These are phyloP conservation scores for Pipistrellus kuhlii DNA, from an alignment of 2,797 vertebrate genomes.

Conservation along the genomic window DNA sequence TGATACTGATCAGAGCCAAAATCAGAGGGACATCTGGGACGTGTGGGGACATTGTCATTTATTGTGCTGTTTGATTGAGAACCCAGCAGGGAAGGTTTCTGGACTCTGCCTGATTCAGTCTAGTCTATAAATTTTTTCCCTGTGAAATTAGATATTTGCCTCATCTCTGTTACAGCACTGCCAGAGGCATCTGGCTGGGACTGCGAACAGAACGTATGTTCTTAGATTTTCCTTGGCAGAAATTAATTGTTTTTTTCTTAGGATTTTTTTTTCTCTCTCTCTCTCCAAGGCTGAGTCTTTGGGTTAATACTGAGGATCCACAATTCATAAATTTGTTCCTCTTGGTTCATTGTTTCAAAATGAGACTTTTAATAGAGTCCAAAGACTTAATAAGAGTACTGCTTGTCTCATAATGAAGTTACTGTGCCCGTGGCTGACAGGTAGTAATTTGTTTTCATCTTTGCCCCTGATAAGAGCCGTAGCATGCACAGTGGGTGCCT, in stretches of 20 bases:
- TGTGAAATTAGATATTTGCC: constrained; percentile 68
- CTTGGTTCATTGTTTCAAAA: constrained; percentile 72
- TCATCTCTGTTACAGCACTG: constrained; percentile 56
- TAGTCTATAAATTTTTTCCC: constrained; percentile 64
- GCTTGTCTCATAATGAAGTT: constrained; percentile 70
- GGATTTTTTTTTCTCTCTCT: not conserved
- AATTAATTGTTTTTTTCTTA: constrained; percentile 65
- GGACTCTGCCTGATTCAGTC: constrained; percentile 34
- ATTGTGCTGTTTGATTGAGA: constrained; percentile 32
- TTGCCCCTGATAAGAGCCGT: constrained; percentile 58
- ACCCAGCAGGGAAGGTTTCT: not conserved
- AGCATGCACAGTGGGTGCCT: constrained; percentile 52
- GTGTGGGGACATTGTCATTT: not conserved
- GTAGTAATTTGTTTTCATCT: constrained; percentile 78
- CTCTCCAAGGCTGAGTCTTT: constrained; percentile 61
- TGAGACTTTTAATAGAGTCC: constrained; percentile 75
- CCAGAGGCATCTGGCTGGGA: constrained; percentile 65
- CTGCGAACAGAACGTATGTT: constrained; percentile 70
- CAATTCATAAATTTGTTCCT: constrained; percentile 72
- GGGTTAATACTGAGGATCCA: constrained; percentile 62
- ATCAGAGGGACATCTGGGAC: not conserved
- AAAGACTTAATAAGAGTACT: constrained; percentile 74
- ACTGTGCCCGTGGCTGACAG: constrained; percentile 60
- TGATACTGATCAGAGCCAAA: not conserved
- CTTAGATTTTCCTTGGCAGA: constrained; percentile 76